Evolutionary conservation across 2,113 vertebrate species (phyloP).

Genomic region (Callospermophilus lateralis): DNA sequence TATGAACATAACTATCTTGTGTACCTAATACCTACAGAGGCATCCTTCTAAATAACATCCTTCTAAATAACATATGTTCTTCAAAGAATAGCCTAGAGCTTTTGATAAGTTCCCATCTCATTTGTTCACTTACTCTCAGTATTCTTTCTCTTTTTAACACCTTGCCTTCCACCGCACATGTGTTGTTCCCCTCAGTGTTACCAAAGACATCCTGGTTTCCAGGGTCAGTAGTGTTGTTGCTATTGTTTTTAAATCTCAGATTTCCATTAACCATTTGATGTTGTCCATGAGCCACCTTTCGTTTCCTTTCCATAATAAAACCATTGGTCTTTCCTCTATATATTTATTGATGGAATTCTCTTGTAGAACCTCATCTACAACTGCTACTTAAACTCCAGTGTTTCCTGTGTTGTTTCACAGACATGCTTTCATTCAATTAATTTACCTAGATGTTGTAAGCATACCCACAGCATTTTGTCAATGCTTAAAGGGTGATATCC

Average conservation of each 20-base stretch:
- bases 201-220: background rate
- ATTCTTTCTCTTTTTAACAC: background rate
- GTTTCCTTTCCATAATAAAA: background rate
- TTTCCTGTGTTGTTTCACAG: background rate
- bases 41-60: background rate
- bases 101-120: background rate
- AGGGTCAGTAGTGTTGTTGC: background rate
- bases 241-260: background rate
- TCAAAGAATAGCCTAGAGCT: background rate
- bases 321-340: background rate
- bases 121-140: background rate
- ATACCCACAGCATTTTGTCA: background rate
- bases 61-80: background rate
- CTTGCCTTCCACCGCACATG: background rate
- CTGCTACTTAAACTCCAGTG: background rate
- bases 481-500: background rate
- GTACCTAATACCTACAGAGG: background rate
- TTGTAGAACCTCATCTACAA: background rate
- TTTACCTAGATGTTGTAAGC: background rate
- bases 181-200: background rate
- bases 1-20: background rate
- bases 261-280: background rate
- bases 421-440: background rate
- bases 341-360: background rate
- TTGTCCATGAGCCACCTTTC: background rate